phyloP scores from a whole-genome alignment of 2,113 vertebrate genomes.

The Elachura formosa region DNA sequence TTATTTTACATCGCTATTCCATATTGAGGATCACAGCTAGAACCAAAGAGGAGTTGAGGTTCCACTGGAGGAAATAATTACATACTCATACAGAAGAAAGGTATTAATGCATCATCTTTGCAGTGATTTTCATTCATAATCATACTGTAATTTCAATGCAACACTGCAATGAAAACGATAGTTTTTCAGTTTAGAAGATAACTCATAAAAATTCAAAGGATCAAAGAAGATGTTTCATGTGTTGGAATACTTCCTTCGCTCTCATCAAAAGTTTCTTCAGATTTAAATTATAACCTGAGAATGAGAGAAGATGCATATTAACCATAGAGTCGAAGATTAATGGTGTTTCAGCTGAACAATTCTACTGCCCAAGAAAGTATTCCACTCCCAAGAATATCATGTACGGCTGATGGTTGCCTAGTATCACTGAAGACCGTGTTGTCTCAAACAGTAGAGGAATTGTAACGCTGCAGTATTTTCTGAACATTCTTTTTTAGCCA shows the following conservation, averaged over 20 bases:
- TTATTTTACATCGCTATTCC: not conserved
- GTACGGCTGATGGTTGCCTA: not conserved
- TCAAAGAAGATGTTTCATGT: not conserved
- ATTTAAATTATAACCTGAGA: not conserved
- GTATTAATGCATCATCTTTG: not conserved
- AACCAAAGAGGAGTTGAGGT: not conserved
- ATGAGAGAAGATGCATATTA: not conserved
- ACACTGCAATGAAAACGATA: not conserved
- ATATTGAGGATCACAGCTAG: not conserved
- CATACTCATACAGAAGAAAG: not conserved
- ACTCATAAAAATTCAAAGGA: not conserved
- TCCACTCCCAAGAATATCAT: not conserved
- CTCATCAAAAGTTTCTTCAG: not conserved
- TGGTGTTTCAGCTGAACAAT: not conserved
- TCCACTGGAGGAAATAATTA: not conserved
- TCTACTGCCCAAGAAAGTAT: not conserved
- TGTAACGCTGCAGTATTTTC: not conserved
- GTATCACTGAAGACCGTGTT: not conserved
- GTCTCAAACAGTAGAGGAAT: not conserved
- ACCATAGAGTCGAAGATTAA: not conserved
- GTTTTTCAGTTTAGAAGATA: not conserved
- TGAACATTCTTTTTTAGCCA: not conserved
- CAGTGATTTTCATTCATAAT: not conserved
- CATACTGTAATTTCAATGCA: not conserved
- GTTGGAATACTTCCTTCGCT: not conserved